phyloP scores from a whole-genome alignment of 2,888 invertebrate species.

The Ichneumoninae sp. region DNA sequence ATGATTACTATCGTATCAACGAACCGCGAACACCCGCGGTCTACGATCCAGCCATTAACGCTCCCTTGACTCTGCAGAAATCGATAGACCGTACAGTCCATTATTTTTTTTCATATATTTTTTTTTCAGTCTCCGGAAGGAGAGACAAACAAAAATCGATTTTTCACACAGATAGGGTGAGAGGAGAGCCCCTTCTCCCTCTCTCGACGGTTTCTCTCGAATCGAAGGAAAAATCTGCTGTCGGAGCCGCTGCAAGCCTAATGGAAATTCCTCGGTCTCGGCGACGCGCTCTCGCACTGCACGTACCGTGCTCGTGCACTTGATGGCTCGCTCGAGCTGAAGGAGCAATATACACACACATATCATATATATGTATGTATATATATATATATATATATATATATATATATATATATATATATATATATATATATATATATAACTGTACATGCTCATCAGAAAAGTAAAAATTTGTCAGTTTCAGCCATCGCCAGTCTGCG shows the following conservation, averaged over 20 bases:
- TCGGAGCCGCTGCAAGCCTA: slow-evolving; percentile 72
- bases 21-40: slow-evolving; percentile 11
- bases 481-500: slow-evolving; percentile 65
- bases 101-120: slow-evolving; percentile 12
- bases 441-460: slow-evolving; percentile 28
- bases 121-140: slow-evolving; percentile 17
- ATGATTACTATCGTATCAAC: background rate
- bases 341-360: background rate
- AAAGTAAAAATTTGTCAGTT: slow-evolving; percentile 74
- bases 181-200: slow-evolving; percentile 53
- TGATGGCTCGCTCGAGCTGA: slow-evolving; percentile 36
- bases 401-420: background rate
- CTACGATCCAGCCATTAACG: slow-evolving; percentile 43
- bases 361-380: background rate
- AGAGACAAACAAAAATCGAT: slow-evolving; percentile 20
- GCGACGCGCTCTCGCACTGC: slow-evolving; percentile 57
- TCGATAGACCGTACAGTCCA: slow-evolving; percentile 14
- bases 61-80: slow-evolving; percentile 2
- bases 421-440: background rate
- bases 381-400: background rate
- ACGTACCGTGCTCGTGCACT: slow-evolving; percentile 48
- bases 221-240: slow-evolving; percentile 53
- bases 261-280: slow-evolving; percentile 80
- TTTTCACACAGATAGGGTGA: slow-evolving; percentile 28
- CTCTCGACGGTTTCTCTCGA: slow-evolving; percentile 29